phyloP scores from a whole-genome alignment of 2,113 vertebrate species.

The Pionites leucogaster region DNA sequence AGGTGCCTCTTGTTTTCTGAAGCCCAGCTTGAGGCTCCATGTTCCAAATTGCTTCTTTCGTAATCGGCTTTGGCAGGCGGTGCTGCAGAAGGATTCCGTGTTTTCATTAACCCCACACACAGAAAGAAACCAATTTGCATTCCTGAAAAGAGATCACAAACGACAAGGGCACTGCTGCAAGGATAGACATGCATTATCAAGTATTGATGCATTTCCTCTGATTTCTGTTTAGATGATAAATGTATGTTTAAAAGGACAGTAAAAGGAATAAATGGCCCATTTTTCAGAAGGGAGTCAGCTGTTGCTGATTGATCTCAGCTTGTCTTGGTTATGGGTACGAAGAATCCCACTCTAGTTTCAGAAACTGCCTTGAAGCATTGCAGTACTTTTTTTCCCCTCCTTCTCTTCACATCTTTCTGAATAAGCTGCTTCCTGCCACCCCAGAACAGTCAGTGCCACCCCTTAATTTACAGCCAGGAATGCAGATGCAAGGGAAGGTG shows the following conservation, averaged over 20 bases:
- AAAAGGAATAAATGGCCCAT: neutral
- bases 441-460: constrained; percentile 41
- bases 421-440: constrained; percentile 45
- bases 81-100: neutral
- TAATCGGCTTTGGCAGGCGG: constrained; percentile 23
- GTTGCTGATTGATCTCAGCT: constrained; percentile 36
- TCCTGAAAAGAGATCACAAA: neutral
- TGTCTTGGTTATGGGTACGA: constrained; percentile 7
- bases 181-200: neutral
- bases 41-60: constrained; percentile 28
- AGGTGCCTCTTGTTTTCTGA: constrained; percentile 49
- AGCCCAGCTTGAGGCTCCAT: neutral
- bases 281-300: constrained; percentile 35
- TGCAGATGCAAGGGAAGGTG: constrained; percentile 52
- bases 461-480: constrained; percentile 73
- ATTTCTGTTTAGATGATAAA: neutral
- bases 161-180: neutral
- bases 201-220: neutral
- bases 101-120: neutral
- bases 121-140: neutral
- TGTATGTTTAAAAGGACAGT: neutral
- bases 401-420: constrained; percentile 28
- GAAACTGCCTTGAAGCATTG: constrained; percentile 55
- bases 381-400: neutral
- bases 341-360: constrained; percentile 30